Conservation (phyloP, 2,113 vertebrate genomes). For the Numida meleagris region DNA sequence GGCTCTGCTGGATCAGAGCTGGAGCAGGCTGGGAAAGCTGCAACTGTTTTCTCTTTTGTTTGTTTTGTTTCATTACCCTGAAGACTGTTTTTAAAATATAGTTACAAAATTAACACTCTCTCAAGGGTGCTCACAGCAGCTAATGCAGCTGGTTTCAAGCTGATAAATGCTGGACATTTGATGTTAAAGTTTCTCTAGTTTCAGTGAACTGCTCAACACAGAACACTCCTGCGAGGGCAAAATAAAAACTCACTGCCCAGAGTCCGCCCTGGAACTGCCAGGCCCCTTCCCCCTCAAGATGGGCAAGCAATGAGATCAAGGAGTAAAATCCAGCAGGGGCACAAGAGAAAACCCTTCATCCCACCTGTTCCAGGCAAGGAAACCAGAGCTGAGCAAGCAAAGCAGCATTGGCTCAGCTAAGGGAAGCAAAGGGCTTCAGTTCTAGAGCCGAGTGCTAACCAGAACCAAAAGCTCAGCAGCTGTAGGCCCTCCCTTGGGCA, state of each 20-base stretch:
- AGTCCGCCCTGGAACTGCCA: neutral
- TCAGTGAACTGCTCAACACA: too few relatives aligned
- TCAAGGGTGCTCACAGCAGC: neutral
- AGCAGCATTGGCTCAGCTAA: too few relatives aligned
- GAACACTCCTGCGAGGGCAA: too few relatives aligned
- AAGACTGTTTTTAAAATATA: too few relatives aligned
- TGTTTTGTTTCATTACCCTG: neutral
- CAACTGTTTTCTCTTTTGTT: neutral
- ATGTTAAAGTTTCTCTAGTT: too few relatives aligned
- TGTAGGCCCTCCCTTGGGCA: too few relatives aligned
- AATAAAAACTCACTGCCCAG: neutral
- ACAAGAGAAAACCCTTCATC: too few relatives aligned
- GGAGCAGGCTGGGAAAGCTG: neutral
- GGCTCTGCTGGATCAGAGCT: neutral
- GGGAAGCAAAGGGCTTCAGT: accelerated
- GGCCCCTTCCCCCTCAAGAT: neutral
- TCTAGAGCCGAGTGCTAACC: neutral
- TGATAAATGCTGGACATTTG: too few relatives aligned
- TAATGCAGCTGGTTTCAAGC: too few relatives aligned
- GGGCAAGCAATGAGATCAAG: neutral
- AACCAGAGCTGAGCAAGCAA: neutral
- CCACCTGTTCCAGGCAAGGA: neutral
- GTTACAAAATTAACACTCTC: neutral
- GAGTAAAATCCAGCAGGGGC: neutral
- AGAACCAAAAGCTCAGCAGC: neutral